These are phyloP conservation scores for Poeciliopsis turrubarensis DNA, from an alignment of 2,113 vertebrate species.

Conservation along the genomic window DNA sequence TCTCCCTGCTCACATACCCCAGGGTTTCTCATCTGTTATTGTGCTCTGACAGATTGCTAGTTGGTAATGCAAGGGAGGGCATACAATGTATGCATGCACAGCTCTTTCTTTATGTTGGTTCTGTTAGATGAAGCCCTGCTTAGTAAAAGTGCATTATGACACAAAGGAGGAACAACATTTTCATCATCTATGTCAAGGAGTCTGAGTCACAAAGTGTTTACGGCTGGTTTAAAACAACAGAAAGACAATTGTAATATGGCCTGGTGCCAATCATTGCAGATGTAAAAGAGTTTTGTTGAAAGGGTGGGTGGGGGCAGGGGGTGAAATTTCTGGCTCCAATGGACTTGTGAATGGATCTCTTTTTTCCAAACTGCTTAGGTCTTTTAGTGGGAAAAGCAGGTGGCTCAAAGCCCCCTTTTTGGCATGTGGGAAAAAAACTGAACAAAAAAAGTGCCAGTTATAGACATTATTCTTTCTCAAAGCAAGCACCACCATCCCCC, in stretches of 20 bases:
- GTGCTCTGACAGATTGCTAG: slow-evolving; percentile 24
- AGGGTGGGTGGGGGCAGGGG: slow-evolving; percentile 16
- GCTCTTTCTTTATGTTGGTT: slow-evolving; percentile 18
- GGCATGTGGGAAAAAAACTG: slow-evolving; percentile 39
- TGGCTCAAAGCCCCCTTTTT: slow-evolving; percentile 65
- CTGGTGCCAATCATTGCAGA: slow-evolving; percentile 38
- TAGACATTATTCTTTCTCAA: background rate
- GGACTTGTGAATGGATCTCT: slow-evolving; percentile 62
- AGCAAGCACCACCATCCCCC: background rate
- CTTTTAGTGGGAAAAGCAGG: slow-evolving; percentile 70
- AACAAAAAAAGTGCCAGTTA: background rate
- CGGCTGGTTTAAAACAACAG: slow-evolving; percentile 50
- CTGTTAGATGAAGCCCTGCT: slow-evolving; percentile 37
- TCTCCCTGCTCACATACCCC: slow-evolving; percentile 9
- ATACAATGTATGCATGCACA: background rate
- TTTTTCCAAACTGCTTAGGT: slow-evolving; percentile 69
- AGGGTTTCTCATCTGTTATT: slow-evolving; percentile 34
- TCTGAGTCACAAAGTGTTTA: slow-evolving; percentile 47
- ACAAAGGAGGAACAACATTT: slow-evolving; percentile 22
- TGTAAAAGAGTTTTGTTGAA: slow-evolving; percentile 49
- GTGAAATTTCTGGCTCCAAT: slow-evolving; percentile 31
- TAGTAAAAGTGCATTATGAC: slow-evolving; percentile 48
- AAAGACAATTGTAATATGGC: slow-evolving; percentile 57
- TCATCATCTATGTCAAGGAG: slow-evolving; percentile 44
- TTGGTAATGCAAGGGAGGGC: slow-evolving; percentile 36